phyloP scores from a whole-genome alignment of 1,140 invertebrate genomes.

The Drosophila quadrilineata region DNA sequence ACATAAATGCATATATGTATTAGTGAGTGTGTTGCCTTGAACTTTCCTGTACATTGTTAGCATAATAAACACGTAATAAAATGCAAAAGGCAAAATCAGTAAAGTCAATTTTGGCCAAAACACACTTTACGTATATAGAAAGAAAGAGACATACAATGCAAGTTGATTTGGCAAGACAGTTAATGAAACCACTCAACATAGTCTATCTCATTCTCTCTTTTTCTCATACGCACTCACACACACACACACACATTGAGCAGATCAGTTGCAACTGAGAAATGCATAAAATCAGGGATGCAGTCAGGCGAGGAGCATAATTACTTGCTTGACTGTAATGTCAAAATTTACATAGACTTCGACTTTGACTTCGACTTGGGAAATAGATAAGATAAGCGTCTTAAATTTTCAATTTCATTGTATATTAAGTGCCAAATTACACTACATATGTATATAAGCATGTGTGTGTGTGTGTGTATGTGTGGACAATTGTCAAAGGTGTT shows the following conservation, averaged over 20 bases:
- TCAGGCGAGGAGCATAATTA: conserved; percentile 56
- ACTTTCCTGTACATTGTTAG: conserved; percentile 71
- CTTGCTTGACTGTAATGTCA: conserved; percentile 54
- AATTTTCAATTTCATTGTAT: conserved; percentile 80
- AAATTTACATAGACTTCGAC: conserved; percentile 67
- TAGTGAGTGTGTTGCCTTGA: too few relatives aligned
- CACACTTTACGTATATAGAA: too few relatives aligned
- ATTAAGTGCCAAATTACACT: conserved; percentile 73
- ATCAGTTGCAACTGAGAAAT: conserved; percentile 25
- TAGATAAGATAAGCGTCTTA: conserved; percentile 66
- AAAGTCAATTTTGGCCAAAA: conserved; percentile 73
- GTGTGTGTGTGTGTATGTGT: conserved; percentile 15
- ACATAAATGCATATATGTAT: neutral
- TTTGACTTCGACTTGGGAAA: too few relatives aligned
- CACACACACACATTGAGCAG: too few relatives aligned
- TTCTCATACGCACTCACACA: neutral
- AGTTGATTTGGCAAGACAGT: conserved; percentile 52
- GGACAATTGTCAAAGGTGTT: conserved; percentile 59
- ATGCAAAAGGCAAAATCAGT: conserved; percentile 67
- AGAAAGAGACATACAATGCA: too few relatives aligned
- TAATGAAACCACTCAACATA: conserved; percentile 52
- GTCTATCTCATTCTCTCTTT: neutral
- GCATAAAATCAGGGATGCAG: conserved; percentile 34
- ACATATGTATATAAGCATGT: conserved; percentile 11
- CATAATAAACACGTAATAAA: conserved; percentile 78